Conservation (phyloP, 1,140 invertebrate species). For the Listronotus bonariensis region DNA sequence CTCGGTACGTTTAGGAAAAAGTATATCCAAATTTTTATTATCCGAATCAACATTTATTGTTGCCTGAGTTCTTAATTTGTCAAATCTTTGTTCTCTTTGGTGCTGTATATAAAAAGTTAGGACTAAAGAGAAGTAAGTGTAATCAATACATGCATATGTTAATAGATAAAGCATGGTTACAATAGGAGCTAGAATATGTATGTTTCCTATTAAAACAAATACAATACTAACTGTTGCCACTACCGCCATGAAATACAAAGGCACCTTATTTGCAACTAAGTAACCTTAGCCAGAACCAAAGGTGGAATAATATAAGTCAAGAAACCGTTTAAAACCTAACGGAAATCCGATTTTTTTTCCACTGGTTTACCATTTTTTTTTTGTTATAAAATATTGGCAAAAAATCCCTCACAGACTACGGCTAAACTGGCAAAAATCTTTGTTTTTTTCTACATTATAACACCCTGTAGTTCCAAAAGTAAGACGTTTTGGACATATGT, state of each 20-base stretch:
- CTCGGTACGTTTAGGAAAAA: slow-evolving; percentile 84
- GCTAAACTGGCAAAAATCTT: too few relatives aligned
- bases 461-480: too few relatives aligned
- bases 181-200: slow-evolving; percentile 93
- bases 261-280: slow-evolving; percentile 96
- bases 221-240: slow-evolving; percentile 86
- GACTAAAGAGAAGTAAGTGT: slow-evolving; percentile 94
- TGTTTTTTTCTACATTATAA: too few relatives aligned
- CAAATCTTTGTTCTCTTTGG: slow-evolving; percentile 78
- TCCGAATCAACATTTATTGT: slow-evolving; percentile 61
- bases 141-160: slow-evolving; percentile 95
- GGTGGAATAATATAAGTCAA: too few relatives aligned
- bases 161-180: slow-evolving; percentile 98
- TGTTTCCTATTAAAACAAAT: slow-evolving; percentile 91
- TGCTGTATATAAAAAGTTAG: slow-evolving; percentile 94
- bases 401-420: too few relatives aligned
- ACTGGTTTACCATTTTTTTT: too few relatives aligned
- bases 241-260: slow-evolving; percentile 85
- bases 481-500: too few relatives aligned
- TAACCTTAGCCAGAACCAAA: too few relatives aligned
- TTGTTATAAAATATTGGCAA: too few relatives aligned
- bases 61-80: slow-evolving; percentile 61
- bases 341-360: too few relatives aligned
- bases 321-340: too few relatives aligned
- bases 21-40: slow-evolving; percentile 77